Percentiles rank a stretch among this genome's conserved stretches.
Conservation (phyloP, 2,797 vertebrate genomes). For the Sebastes cheni region DNA sequence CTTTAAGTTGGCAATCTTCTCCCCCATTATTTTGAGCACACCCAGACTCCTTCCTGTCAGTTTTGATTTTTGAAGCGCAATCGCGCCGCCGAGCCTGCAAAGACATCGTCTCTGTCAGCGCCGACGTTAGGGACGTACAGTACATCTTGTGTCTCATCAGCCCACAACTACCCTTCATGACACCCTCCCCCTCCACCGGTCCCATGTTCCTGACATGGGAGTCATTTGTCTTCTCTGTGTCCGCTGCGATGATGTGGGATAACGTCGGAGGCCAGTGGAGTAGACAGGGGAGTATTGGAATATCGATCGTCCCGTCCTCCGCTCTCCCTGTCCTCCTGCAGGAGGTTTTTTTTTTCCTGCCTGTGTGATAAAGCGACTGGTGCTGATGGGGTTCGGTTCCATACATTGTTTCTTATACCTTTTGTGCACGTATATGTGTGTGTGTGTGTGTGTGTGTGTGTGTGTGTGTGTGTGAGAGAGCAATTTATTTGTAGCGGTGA, state of each 20-base stretch:
- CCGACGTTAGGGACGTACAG: conserved; percentile 37
- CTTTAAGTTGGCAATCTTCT: conserved; percentile 46
- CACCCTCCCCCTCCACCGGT: not conserved
- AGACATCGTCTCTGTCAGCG: conserved; percentile 47
- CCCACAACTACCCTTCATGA: conserved; percentile 22
- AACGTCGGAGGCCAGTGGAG: conserved; percentile 73
- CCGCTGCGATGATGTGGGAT: conserved; percentile 75
- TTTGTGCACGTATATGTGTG: conserved; percentile 3
- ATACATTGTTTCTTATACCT: conserved; percentile 57
- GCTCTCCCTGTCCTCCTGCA: conserved; percentile 50
- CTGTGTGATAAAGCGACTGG: conserved; percentile 62
- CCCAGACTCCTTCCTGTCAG: conserved; percentile 35
- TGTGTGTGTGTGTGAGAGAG: not conserved
- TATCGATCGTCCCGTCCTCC: conserved; percentile 75
- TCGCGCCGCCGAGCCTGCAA: conserved; percentile 1
- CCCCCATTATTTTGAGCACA: conserved; percentile 38
- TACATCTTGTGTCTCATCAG: conserved; percentile 53
- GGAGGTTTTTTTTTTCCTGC: conserved; percentile 31
- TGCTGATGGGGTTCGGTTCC: conserved; percentile 59
- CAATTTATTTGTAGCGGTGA: conserved; percentile 47
- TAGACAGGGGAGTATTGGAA: conserved; percentile 77
- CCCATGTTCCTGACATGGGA: conserved; percentile 65
- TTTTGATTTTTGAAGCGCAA: conserved; percentile 35
- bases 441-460: not conserved
- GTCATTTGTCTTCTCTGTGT: conserved; percentile 75